Percentiles rank a stretch among this genome's conserved stretches.
phyloP scores from a whole-genome alignment of 2,113 vertebrate species.

The Triplophysa rosa region DNA sequence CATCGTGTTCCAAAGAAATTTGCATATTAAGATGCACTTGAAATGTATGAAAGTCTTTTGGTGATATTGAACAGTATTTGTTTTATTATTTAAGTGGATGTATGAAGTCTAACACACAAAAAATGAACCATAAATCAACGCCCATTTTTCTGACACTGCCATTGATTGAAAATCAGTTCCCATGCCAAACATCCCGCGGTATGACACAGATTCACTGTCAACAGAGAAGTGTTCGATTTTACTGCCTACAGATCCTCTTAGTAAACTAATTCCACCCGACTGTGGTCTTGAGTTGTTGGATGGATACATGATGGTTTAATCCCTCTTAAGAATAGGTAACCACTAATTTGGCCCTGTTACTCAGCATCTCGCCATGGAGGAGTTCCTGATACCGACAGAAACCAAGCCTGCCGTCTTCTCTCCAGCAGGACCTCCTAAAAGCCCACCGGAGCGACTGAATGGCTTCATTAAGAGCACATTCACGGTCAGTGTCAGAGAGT shows the following conservation, averaged over 20 bases:
- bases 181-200: constrained; percentile 15
- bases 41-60: too few relatives aligned
- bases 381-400: constrained; percentile 66
- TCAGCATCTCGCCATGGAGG: constrained; percentile 66
- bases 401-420: constrained; percentile 49
- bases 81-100: too few relatives aligned
- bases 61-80: too few relatives aligned
- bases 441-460: constrained; percentile 46
- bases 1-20: background rate
- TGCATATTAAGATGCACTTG: background rate
- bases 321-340: constrained; percentile 52
- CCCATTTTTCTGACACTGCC: too few relatives aligned
- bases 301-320: constrained; percentile 62
- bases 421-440: constrained; percentile 34
- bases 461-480: constrained; percentile 18
- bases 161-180: background rate
- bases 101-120: too few relatives aligned
- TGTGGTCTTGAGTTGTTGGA: constrained; percentile 31
- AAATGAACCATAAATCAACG: too few relatives aligned
- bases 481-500: constrained; percentile 26
- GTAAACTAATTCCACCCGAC: constrained; percentile 49
- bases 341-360: constrained; percentile 38
- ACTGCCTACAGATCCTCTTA: constrained; percentile 69
- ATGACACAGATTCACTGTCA: constrained; percentile 47
- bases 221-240: constrained; percentile 59